Base-by-base conservation (phyloP, 2,797 vertebrate genomes). In the Taenioides sp. region DNA sequence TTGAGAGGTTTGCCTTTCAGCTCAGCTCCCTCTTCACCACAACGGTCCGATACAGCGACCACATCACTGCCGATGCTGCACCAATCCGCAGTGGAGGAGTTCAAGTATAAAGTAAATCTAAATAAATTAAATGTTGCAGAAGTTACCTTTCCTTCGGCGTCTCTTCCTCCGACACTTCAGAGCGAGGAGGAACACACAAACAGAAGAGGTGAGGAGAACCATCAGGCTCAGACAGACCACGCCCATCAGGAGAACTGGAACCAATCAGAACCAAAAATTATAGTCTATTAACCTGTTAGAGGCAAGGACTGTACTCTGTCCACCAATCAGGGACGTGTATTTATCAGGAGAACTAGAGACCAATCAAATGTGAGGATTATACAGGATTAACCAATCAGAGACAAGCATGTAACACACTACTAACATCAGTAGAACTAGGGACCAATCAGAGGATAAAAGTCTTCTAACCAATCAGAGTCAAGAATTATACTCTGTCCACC, bases 161-260 rank as follows among this genome's bases (percentile, higher is more conserved):
- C 54, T 80, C 65, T 2, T 87, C 73, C 59, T 85, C 59, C 60
- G 70, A 76, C 79, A 83, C 75, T 31, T 84, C 16, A 65, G 1
- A 71, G 67, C 57, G 37, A 4, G 78, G 71, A 88, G 75, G 16
- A 86, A n/a, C 18, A 82, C 47, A 7, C 84, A 83, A 34, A 84
- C 54, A 0, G 61, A 37, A 0, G n/a, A 60, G 34, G 67, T 23
- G 7, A 90, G 64, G 31, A 84, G 0, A 6, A 81, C 37, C 76
- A 80, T 73, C 0, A 84, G 14, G 0, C 52, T 73, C 67, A 79
- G 11, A 0, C 79, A 55, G 0, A 83, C 77, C 0, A 76, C 74
- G 0, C 64, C 65, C 25, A 84, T 1, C 69, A 89, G 34, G 65
- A 88, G 61, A 65, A 28, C 88, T 90, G 18, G 31, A 7, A 60